Evolutionary conservation across 2,888 invertebrate genomes (phyloP).

Genomic region (Pristionchus mayeri): DNA sequence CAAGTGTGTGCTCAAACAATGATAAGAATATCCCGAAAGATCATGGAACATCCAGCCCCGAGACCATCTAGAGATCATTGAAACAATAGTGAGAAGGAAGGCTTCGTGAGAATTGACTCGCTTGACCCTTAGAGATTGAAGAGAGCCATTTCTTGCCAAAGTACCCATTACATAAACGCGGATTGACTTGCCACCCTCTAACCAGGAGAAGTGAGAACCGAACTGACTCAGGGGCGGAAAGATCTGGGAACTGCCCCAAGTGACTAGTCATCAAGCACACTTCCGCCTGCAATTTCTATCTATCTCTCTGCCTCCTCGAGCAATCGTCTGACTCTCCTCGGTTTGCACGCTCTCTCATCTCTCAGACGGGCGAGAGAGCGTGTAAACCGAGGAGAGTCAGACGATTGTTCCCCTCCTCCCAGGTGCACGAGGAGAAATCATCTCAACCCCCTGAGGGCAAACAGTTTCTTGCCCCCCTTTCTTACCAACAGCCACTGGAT

Average conservation of each 20-base stretch:
- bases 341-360: not conserved
- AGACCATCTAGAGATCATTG: not conserved
- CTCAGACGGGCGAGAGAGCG: not conserved
- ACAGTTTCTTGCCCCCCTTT: not conserved
- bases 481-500: too few species aligned
- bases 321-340: not conserved
- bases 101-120: too few species aligned
- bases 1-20: not conserved
- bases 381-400: not conserved
- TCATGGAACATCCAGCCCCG: not conserved
- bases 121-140: too few species aligned
- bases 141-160: too few species aligned
- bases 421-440: not conserved
- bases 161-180: too few species aligned
- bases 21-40: not conserved
- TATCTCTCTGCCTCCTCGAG: not conserved
- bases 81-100: too few species aligned
- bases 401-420: too few species aligned
- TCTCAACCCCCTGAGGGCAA: too few species aligned
- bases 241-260: too few species aligned
- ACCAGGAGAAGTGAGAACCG: too few species aligned
- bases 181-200: too few species aligned
- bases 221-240: too few species aligned
- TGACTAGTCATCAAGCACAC: slow-evolving; percentile 16
- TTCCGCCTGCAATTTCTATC: not conserved